These are phyloP conservation scores for Agelastica alni DNA, from an alignment of 2,888 invertebrate genomes.

Conservation along the genomic window DNA sequence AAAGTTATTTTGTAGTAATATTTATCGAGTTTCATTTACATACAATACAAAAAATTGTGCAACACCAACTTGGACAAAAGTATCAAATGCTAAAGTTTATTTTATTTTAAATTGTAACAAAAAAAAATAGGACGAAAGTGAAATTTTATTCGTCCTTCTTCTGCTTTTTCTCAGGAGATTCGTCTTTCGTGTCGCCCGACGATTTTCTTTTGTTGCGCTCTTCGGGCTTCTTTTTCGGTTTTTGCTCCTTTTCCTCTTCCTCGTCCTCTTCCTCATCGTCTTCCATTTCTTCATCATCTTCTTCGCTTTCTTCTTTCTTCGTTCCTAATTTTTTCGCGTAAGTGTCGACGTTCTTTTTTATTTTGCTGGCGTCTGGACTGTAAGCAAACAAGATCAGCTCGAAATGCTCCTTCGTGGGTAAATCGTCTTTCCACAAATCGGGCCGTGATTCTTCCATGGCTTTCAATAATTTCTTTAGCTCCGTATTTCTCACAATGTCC, in stretches of 20 bases:
- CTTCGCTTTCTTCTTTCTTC: slow-evolving; percentile 33
- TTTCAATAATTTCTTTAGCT: slow-evolving; percentile 63
- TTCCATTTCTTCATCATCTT: slow-evolving; percentile 29
- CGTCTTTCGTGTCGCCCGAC: slow-evolving; percentile 39
- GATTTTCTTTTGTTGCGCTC: slow-evolving; percentile 46
- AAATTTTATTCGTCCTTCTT: slow-evolving; percentile 35
- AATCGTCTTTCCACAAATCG: slow-evolving; percentile 67
- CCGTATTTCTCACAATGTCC: slow-evolving; percentile 74
- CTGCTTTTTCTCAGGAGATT: slow-evolving; percentile 49
- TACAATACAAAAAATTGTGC: too few species aligned
- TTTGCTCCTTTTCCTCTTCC: slow-evolving; percentile 27
- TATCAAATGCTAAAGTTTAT: too few species aligned
- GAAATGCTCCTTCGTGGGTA: slow-evolving; percentile 71
- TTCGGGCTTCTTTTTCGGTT: slow-evolving; percentile 20
- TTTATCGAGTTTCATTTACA: too few species aligned
- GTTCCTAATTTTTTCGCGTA: slow-evolving; percentile 56
- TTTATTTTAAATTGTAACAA: too few species aligned
- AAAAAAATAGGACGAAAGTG: too few species aligned
- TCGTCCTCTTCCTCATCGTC: slow-evolving; percentile 32
- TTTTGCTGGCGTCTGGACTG: slow-evolving; percentile 70
- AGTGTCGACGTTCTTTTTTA: slow-evolving; percentile 64
- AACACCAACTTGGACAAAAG: too few species aligned
- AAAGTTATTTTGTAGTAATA: too few species aligned
- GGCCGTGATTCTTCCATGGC: slow-evolving; percentile 64
- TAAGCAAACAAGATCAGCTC: slow-evolving; percentile 76